Percentiles rank a stretch among this genome's conserved stretches.
Conservation (phyloP, 2,888 invertebrate species). For the Cheilosia impressa region DNA sequence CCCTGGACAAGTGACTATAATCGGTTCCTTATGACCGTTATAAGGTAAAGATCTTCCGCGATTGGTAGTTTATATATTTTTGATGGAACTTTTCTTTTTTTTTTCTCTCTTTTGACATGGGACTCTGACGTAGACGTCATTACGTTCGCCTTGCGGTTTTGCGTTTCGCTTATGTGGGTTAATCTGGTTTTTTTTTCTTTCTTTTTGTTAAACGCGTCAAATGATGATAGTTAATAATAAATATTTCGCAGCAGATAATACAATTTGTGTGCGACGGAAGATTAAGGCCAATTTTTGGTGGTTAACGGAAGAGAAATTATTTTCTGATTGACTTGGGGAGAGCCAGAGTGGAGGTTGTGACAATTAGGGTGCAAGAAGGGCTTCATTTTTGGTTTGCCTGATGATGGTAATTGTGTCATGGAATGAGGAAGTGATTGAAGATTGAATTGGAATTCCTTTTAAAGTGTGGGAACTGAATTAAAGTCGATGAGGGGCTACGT, state of each 20-base stretch:
- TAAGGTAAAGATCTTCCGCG: conserved; percentile 60
- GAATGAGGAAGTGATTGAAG: conserved; percentile 59
- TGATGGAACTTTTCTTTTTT: conserved; percentile 48
- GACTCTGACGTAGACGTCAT: conserved; percentile 32
- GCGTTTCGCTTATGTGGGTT: conserved; percentile 63
- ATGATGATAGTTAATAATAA: conserved; percentile 54
- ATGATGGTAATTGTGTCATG: conserved; percentile 41
- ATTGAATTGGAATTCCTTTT: conserved; percentile 5
- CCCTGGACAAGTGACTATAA: conserved; percentile 72
- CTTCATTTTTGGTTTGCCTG: background rate
- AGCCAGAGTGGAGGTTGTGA: conserved; percentile 1
- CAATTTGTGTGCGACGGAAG: conserved; percentile 30
- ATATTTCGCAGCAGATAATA: conserved; percentile 41
- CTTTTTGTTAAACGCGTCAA: conserved; percentile 45
- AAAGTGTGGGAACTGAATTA: conserved; percentile 23
- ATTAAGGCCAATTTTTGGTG: conserved; percentile 72
- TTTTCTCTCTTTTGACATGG: conserved; percentile 25
- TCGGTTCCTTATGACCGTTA: conserved; percentile 74
- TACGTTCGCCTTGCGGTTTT: conserved; percentile 30
- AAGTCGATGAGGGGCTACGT: no score
- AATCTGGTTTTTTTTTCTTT: conserved; percentile 39
- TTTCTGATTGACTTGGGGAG: conserved; percentile 44
- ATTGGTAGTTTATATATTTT: conserved; percentile 59
- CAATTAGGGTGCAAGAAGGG: conserved; percentile 23
- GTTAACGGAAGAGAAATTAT: conserved; percentile 60